Evolutionary conservation across 2,113 vertebrate species (phyloP).

Genomic region (Nothocercus julius): DNA sequence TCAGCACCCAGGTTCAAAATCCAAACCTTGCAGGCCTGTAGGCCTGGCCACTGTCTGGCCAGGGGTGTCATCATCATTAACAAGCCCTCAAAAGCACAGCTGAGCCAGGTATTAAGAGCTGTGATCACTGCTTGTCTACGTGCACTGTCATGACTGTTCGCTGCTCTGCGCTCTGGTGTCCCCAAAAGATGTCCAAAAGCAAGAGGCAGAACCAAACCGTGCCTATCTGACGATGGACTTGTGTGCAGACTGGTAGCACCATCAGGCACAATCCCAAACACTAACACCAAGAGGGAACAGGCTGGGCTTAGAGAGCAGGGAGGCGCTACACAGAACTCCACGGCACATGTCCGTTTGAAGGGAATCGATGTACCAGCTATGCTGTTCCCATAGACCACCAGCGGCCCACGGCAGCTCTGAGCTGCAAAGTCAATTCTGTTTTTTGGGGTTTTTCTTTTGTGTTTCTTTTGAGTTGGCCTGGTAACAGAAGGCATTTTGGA

Average conservation of each 20-base stretch:
- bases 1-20: background rate
- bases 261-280: background rate
- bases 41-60: background rate
- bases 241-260: background rate
- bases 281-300: background rate
- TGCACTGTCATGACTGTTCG: no score
- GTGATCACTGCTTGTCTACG: fast-evolving
- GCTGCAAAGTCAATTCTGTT: background rate
- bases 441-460: no score
- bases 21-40: background rate
- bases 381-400: background rate
- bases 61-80: background rate
- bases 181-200: background rate
- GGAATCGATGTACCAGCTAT: background rate
- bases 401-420: fast-evolving
- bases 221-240: background rate
- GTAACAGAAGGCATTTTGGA: background rate
- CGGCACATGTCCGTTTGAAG: background rate
- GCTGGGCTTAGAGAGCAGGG: fast-evolving
- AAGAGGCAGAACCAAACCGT: background rate
- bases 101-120: background rate
- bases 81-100: background rate
- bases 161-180: background rate
- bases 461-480: background rate
- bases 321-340: background rate